A percentile compares a stretch with the other conserved stretches of the same genome.
These are phyloP conservation scores for Amyelois transitella DNA, from an alignment of 1,140 invertebrate species.

Conservation along the genomic window DNA sequence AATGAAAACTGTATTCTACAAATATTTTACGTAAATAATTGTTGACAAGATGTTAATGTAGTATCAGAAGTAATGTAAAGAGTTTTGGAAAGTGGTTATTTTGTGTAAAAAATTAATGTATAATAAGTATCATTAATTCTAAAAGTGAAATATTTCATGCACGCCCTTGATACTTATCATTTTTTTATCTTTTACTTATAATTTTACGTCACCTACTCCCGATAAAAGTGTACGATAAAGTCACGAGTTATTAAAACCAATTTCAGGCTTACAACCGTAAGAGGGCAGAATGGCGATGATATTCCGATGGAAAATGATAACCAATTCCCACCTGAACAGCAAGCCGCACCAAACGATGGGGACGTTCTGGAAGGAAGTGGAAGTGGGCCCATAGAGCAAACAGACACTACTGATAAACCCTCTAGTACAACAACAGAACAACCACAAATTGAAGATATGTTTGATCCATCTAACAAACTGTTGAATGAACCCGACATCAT, in stretches of 20 bases:
- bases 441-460: constrained; percentile 35
- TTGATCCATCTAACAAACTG: constrained; percentile 15
- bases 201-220: constrained; percentile 53
- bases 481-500: constrained; percentile 9
- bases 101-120: too few relatives aligned
- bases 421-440: constrained; percentile 21
- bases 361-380: constrained; percentile 46
- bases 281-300: constrained; percentile 45
- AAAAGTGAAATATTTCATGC: neutral
- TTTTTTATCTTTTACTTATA: constrained; percentile 58
- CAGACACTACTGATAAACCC: constrained; percentile 13
- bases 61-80: too few relatives aligned
- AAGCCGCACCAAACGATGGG: constrained; percentile 28
- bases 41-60: too few relatives aligned
- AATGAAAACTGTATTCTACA: too few relatives aligned
- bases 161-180: constrained; percentile 59
- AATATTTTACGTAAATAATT: too few relatives aligned
- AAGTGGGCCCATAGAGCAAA: constrained; percentile 29
- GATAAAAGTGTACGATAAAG: constrained; percentile 53
- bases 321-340: constrained; percentile 48
- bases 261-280: constrained; percentile 39
- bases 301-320: constrained; percentile 55
- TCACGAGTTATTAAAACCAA: constrained; percentile 45
- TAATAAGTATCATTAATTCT: neutral
- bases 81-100: too few relatives aligned